phyloP scores from a whole-genome alignment of 2,113 vertebrate genomes.

The Percopsis transmontana region DNA sequence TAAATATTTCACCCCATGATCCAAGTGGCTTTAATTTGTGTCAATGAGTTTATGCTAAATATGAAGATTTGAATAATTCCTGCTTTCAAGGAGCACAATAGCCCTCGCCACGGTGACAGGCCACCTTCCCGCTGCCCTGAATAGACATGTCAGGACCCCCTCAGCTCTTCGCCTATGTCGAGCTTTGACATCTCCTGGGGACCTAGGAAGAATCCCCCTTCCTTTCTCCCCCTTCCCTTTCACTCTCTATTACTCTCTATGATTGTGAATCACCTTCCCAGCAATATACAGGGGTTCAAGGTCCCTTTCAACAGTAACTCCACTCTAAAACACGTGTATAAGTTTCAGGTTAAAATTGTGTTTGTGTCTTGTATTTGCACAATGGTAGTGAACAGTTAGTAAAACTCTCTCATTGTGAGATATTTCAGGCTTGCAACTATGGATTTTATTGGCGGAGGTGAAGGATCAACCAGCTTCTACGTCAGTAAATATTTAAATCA shows the following conservation, averaged over 20 bases:
- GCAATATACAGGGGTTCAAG: conserved; percentile 39
- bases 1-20: conserved; percentile 63
- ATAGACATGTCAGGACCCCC: conserved; percentile 58
- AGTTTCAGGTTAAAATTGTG: no score
- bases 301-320: neutral
- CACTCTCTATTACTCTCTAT: conserved; percentile 18
- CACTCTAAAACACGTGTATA: no score
- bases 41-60: conserved; percentile 83
- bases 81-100: conserved; percentile 57
- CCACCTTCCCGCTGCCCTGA: conserved; percentile 57
- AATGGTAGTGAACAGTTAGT: no score
- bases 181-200: conserved; percentile 15
- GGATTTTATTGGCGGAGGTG: no score
- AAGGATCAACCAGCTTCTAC: no score
- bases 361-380: no score
- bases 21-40: conserved; percentile 80
- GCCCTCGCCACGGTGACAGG: conserved; percentile 54
- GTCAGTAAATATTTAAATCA: no score
- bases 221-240: conserved; percentile 17
- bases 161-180: conserved; percentile 34
- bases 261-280: conserved; percentile 40
- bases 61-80: conserved; percentile 73
- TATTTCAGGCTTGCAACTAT: no score
- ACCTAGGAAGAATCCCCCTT: neutral
- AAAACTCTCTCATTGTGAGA: no score